Evolutionary conservation across 2,888 invertebrate species (phyloP).

Genomic region (Agrenia bidenticulata): DNA sequence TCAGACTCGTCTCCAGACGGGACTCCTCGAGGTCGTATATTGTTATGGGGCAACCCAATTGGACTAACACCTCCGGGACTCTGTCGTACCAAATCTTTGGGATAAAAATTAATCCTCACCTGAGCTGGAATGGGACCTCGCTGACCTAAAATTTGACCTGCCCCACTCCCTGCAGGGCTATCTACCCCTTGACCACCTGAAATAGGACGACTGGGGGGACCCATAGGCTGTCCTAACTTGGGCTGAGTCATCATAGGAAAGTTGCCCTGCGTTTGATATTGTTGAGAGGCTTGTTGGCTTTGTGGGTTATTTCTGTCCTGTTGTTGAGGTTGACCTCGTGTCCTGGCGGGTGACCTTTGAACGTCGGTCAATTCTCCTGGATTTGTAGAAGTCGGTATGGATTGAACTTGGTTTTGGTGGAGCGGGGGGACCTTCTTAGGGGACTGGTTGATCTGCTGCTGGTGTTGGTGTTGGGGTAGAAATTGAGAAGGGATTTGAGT

Average conservation of each 20-base stretch:
- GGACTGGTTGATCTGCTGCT: conserved; percentile 32
- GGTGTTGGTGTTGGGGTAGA: conserved; percentile 39
- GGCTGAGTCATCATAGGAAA: neutral
- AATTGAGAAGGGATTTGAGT: conserved; percentile 40
- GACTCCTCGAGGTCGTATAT: neutral
- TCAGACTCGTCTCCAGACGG: neutral
- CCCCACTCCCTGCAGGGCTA: neutral
- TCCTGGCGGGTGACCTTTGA: neutral
- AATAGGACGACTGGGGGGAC: neutral
- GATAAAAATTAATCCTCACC: conserved; percentile 10
- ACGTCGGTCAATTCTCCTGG: no score
- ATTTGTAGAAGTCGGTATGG: neutral
- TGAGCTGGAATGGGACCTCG: conserved; percentile 15
- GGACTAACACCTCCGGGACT: neutral
- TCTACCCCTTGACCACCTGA: neutral
- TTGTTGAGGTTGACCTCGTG: conserved; percentile 6
- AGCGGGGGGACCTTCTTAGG: conserved; percentile 13
- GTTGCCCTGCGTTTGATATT: neutral
- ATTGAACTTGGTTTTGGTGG: neutral
- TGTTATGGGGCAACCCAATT: neutral
- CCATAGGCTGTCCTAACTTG: no score
- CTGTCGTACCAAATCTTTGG: neutral
- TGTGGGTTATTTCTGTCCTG: neutral
- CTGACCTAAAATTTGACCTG: neutral
- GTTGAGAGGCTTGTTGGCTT: neutral